Evolutionary conservation across 2,797 vertebrate genomes (phyloP).

Genomic region (Oceanodroma leucorhoa): DNA sequence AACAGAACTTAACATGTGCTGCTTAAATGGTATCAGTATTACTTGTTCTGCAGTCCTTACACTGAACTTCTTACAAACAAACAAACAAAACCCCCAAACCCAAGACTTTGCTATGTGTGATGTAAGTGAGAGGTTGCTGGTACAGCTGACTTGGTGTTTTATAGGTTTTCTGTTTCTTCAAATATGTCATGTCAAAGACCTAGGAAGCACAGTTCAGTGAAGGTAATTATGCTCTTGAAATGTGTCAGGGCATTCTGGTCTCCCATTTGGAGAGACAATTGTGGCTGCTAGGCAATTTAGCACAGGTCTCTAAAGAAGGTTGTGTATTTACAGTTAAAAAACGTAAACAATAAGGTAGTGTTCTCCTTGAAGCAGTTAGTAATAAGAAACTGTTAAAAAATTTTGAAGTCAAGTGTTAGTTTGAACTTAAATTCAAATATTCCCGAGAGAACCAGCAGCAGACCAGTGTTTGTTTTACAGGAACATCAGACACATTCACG

Average conservation of each 20-base stretch:
- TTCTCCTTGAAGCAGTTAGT: neutral
- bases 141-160: neutral
- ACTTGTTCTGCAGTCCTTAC: neutral
- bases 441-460: neutral
- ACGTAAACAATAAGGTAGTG: neutral
- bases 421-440: neutral
- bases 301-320: neutral
- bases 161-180: neutral
- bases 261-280: neutral
- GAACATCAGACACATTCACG: conserved; percentile 77
- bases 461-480: conserved; percentile 67
- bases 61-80: neutral
- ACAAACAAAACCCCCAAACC: neutral
- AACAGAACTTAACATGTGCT: neutral
- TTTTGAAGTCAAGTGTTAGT: neutral
- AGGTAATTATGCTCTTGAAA: neutral
- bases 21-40: neutral
- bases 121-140: neutral
- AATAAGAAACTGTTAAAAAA: neutral
- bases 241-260: neutral
- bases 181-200: neutral
- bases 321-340: neutral
- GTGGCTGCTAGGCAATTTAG: neutral
- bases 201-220: neutral
- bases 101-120: neutral